Evolutionary conservation across 2,888 invertebrate genomes (phyloP), one percentile per base, ranked within the genome.

Genomic region (Sthenelais limicola): DNA sequence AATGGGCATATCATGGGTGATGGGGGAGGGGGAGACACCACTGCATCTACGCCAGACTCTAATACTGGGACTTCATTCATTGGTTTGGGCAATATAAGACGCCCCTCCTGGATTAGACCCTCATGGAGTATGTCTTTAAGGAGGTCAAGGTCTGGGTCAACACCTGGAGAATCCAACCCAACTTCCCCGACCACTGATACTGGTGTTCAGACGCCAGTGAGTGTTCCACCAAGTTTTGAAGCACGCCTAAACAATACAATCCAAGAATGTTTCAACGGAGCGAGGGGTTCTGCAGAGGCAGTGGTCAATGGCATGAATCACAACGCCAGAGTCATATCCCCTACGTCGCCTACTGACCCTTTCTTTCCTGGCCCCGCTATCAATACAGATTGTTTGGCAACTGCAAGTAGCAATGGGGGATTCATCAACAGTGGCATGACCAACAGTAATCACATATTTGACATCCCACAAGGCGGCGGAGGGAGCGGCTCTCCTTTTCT

Each of bases 171-270:
- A 3, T 62, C 62, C 1, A 26, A 24, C 1, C 62, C 5, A 1
- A 62, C 62, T 12, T 62, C 62, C 3, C 62, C 62, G 15, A 62
- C 62, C 2, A 38, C 62, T 5, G 62, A 62, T 24, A 38, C 62
- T 15, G 62, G 21, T 1, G 62, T 62, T 15, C 62, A 62, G 38
- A 62, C 62, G 9, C 62, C 62, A 3, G 62, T 62, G 21, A 62
- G n/a, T 15, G 62, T 62, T 5, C 62, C 62, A 1, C 62, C 62
- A 1, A 43, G 43, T 62, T 62, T 62, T 24, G 62, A 43, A 5
- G 38, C 21, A 24, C 35, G 62, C 2, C 38, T 62, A 12, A 62
- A 43, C 18, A 62, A 62, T 24, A 62, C 62, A 1, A 62, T 62
- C 21, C 38, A 35, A 2, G 26, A 62, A 26, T 62, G 56, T 35